Evolutionary conservation across 2,888 invertebrate species (phyloP).

Genomic region (Rhogogaster chlorosoma): DNA sequence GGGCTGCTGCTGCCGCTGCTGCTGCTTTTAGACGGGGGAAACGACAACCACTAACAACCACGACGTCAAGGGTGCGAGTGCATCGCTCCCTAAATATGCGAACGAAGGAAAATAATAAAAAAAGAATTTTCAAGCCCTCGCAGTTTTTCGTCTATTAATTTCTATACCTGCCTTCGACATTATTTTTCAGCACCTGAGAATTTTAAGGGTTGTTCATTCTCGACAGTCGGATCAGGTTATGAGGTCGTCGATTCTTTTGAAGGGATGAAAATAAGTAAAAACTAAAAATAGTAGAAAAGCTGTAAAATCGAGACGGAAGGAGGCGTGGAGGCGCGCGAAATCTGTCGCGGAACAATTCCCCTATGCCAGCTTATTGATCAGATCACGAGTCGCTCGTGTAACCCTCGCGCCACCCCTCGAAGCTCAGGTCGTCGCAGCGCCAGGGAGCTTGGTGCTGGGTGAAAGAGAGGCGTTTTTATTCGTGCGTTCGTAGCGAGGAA

Average conservation of each 20-base stretch:
- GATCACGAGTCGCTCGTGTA: constrained; percentile 74
- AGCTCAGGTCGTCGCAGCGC: constrained; percentile 38
- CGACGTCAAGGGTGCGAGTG: not conserved
- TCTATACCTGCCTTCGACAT: too few relatives aligned
- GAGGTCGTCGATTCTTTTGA: not conserved
- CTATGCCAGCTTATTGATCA: constrained; percentile 75
- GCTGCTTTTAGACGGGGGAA: not conserved
- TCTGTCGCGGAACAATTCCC: constrained; percentile 67
- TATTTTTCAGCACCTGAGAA: not conserved
- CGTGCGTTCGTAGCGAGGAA: constrained; percentile 64
- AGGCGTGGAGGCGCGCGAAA: constrained; percentile 12
- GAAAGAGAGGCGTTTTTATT: constrained; percentile 72
- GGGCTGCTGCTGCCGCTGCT: not conserved
- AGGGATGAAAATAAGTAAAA: not conserved
- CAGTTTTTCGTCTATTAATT: not conserved
- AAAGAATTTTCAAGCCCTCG: not conserved
- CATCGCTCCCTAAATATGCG: not conserved
- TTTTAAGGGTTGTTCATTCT: not conserved
- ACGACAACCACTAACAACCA: not conserved
- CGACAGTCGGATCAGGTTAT: not conserved
- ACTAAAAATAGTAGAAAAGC: not conserved
- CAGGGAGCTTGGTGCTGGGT: constrained; percentile 2
- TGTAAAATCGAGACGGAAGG: not conserved
- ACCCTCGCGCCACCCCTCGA: constrained; percentile 65
- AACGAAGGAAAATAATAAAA: not conserved